Base-by-base conservation (phyloP, 2,797 vertebrate species). In the Manis crassicaudata region DNA sequence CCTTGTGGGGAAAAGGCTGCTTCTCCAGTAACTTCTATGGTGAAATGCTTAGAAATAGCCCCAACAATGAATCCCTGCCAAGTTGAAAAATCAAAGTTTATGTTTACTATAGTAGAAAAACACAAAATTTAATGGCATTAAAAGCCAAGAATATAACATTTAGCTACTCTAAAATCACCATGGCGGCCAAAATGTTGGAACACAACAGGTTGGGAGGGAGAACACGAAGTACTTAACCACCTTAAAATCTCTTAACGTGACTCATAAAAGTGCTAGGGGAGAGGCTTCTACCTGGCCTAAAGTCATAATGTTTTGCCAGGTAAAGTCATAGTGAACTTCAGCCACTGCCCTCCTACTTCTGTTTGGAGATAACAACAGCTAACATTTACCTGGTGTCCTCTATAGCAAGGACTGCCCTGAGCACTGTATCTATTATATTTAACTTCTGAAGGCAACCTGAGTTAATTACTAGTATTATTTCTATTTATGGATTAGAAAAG, bases 231-330 rank as follows among this genome's bases (percentile, higher is more conserved):
- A 75, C 70, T 96, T 21, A 37, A 65, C 40, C 87, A 40, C 76
- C 97, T 14, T 79, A 75, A 90, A 94, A 95, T 54, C 90, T 97
- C 97, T 0, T 21, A 73, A 87, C 82, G 91, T 90, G 85, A 76
- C 6, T 86, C 68, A 68, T 16, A 20, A 13, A 68, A 23, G 32
- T 12, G 8, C 40, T 4, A 67, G 58, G 93, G 85, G 2, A 52
- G 58, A 95, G 85, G 14, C 27, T 92, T 43, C 50, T 23, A 75
- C n/a, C 84, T 54, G 81, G 82, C 63, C 20, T 4, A 16, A 29
- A 68, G 73, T 62, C 84, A 76, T 75, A 94, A 77, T 81, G 43
- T 84, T 23, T 27, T 76, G 56, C 40, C 60, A 3, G 65, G 20
- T 2, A 0, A 56, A 77, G 35, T 37, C 84, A 70, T 6, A 4